Percentiles rank a stretch among this genome's conserved stretches.
These are phyloP conservation scores for Oopsacas minuta DNA, from an alignment of 37 sponge, comb jelly and placozoan genomes.

Conservation along the genomic window DNA sequence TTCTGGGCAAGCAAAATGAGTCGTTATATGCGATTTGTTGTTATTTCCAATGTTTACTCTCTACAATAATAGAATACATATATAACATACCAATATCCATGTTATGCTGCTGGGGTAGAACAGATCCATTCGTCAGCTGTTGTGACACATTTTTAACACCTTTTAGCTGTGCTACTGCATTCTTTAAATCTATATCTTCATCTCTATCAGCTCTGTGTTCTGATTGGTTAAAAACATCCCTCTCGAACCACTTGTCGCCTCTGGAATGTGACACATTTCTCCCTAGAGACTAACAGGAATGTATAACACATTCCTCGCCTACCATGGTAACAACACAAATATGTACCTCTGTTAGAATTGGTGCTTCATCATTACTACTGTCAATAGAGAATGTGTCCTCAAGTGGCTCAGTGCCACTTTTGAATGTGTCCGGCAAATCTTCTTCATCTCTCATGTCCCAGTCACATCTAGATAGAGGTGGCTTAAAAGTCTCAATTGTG, in stretches of 20 bases:
- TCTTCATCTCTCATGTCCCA: slow-evolving; percentile 10
- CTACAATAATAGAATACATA: no score
- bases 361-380: not conserved
- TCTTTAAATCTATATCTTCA: not conserved
- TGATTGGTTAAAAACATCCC: slow-evolving; percentile 3
- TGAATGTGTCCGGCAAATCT: not conserved
- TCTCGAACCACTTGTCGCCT: not conserved
- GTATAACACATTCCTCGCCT: not conserved
- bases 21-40: no score
- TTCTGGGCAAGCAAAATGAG: no score
- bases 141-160: not conserved
- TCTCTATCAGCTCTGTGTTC: not conserved
- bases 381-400: not conserved
- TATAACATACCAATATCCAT: not conserved
- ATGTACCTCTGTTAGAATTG: not conserved
- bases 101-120: not conserved
- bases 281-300: not conserved
- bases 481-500: not conserved
- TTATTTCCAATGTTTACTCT: not conserved
- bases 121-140: not conserved
- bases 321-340: not conserved
- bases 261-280: not conserved
- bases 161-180: not conserved
- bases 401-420: not conserved
- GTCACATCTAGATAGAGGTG: not conserved